Evolutionary conservation across 2,888 invertebrate species (phyloP), one percentile per base, ranked within the genome.

Genomic region (Pherbina coryleti): DNA sequence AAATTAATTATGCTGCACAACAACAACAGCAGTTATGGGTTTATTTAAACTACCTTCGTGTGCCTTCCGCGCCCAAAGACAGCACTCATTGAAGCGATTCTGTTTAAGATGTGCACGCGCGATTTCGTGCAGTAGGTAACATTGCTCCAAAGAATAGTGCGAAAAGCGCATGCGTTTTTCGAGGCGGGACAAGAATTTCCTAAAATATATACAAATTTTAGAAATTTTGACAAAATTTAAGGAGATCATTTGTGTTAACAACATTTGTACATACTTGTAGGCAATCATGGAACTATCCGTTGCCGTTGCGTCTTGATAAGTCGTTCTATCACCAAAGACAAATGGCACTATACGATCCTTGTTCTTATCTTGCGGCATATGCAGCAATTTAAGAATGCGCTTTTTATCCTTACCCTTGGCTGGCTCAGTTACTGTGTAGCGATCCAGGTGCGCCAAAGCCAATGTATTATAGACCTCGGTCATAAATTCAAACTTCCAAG

Each of bases 401-500:
- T 84, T 83, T 5, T 78, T 77, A 3, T 62, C 67, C 17, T 66
- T 75, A 8, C 28, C 7, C 7, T 53, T 4, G 0, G 79, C 51
- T 34, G 83, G 76, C 1, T 78, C 78, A 14, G 81, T 77, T 73
- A 84, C 78, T 28, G 82, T 82, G 81, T 83, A 89, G 77, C 82
- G 82, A 83, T 88, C 87, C 55, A 86, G 81, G 81, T 86, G 85
- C n/a, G 89, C 85, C 77, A 89, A 73, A 5, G 86, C 89, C 37
- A 89, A 72, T 8, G 85, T 84, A 80, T 89, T 89, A 74, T 87
- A 89, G 31, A 89, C 86, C 81, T 89, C 89, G 80, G 88, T 87
- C 25, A 86, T 83, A 75, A 88, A 89, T 81, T 89, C 87, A 80
- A 88, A 89, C 80, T 87, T 89, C 86, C 89, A 87, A 9, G 89